Conservation (phyloP, 2,888 invertebrate species). For the Achlya flavicornis region DNA sequence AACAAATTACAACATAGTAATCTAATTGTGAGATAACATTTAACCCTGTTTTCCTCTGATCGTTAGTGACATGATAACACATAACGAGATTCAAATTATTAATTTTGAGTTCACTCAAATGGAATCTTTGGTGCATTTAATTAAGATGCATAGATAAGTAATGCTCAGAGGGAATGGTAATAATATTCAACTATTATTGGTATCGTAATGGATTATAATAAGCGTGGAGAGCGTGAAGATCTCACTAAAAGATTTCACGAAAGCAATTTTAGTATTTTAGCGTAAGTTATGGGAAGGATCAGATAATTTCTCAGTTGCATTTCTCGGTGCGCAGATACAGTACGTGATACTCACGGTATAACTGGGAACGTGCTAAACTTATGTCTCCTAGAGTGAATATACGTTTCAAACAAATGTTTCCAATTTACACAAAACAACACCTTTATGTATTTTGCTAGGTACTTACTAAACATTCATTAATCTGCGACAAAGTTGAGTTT, state of each 20-base stretch:
- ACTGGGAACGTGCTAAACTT: conserved; percentile 38
- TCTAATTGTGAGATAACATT: no score
- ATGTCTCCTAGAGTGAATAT: not conserved
- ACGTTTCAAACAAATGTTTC: not conserved
- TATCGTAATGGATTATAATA: conserved; percentile 81
- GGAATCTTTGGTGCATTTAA: conserved; percentile 52
- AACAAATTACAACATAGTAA: no score
- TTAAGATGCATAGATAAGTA: conserved; percentile 59
- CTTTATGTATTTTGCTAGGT: not conserved
- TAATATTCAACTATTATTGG: conserved; percentile 75
- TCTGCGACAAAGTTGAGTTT: not conserved
- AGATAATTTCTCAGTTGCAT: conserved; percentile 74
- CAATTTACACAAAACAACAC: no score
- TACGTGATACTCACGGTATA: conserved; percentile 55
- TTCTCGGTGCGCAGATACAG: conserved; percentile 71
- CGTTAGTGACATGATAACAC: conserved; percentile 10
- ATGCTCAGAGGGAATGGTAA: conserved; percentile 57
- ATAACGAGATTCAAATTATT: conserved; percentile 28
- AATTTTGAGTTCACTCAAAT: conserved; percentile 39
- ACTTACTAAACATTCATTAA: not conserved
- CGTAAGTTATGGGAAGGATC: conserved; percentile 79
- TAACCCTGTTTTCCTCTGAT: not conserved
- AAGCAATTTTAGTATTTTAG: conserved; percentile 81
- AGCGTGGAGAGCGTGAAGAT: conserved; percentile 80
- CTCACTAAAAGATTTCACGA: conserved; percentile 74